These are phyloP conservation scores for Ceratosolen fusciceps DNA, from an alignment of 1,140 invertebrate species.

Conservation along the genomic window DNA sequence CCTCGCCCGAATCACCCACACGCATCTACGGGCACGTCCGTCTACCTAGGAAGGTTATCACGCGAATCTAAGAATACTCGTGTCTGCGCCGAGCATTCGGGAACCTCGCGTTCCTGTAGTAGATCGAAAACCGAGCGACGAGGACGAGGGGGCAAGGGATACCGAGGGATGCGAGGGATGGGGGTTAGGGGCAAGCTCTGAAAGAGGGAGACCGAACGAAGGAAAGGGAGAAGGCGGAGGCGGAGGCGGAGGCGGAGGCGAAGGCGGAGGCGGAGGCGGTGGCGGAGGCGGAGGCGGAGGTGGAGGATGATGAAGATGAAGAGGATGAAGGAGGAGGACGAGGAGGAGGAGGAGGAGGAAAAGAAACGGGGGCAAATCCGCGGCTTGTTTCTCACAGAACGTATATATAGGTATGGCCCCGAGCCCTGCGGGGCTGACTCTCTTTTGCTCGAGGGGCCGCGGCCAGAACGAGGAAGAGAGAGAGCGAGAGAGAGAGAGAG, in stretches of 20 bases:
- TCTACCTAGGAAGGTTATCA: background rate
- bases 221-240: background rate
- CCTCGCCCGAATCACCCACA: background rate
- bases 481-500: background rate
- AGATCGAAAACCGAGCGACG: background rate
- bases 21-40: background rate
- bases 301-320: background rate
- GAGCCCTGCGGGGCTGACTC: constrained; percentile 33
- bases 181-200: background rate
- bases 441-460: background rate
- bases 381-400: constrained; percentile 58
- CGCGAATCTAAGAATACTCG: constrained; percentile 1
- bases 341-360: background rate
- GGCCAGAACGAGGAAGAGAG: background rate
- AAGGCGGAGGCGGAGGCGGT: background rate
- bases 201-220: background rate
- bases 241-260: background rate
- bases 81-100: background rate
- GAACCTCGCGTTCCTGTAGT: background rate
- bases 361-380: constrained; percentile 42
- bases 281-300: background rate
- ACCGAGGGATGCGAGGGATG: background rate
- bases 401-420: constrained; percentile 1
- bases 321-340: background rate
- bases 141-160: background rate